Conservation (phyloP, 1,140 invertebrate species). For the Pygmarrhopalites habei region DNA sequence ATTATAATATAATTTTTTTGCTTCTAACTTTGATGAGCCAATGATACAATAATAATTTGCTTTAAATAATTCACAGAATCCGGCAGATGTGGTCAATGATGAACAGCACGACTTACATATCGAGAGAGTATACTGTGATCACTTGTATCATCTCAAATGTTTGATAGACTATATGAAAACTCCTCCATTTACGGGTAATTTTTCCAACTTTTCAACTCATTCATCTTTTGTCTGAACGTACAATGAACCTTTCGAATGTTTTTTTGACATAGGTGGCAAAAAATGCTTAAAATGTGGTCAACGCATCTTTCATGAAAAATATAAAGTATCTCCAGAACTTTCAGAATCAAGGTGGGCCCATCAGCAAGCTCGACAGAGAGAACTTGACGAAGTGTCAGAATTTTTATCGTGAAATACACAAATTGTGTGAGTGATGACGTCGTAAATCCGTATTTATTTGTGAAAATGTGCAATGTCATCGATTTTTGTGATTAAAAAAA, state of each 20-base stretch:
- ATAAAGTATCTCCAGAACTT: constrained; percentile 60
- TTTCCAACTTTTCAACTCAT: no score
- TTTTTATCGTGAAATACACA: constrained; percentile 52
- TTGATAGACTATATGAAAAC: constrained; percentile 64
- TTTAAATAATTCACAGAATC: constrained; percentile 16
- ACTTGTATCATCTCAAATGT: constrained; percentile 65
- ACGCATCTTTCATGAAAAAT: constrained; percentile 66
- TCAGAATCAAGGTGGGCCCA: constrained; percentile 71
- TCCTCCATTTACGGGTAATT: constrained; percentile 67
- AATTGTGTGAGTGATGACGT: no score
- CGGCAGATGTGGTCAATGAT: constrained; percentile 49
- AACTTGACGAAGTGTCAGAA: constrained; percentile 66
- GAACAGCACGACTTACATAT: constrained; percentile 55
- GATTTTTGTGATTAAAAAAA: no score
- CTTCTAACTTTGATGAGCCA: no score
- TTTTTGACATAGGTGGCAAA: constrained; percentile 56
- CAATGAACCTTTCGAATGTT: no score
- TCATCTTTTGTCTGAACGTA: no score
- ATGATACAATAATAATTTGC: constrained; percentile 18
- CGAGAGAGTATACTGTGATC: constrained; percentile 67
- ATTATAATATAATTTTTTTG: not conserved
- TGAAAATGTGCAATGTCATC: no score
- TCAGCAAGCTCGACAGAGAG: constrained; percentile 63
- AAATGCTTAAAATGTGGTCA: constrained; percentile 56
- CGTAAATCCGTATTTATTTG: no score